Evolutionary conservation across 2,797 vertebrate species (phyloP), one percentile per base, ranked within the genome.

Genomic region (Balearica regulorum): DNA sequence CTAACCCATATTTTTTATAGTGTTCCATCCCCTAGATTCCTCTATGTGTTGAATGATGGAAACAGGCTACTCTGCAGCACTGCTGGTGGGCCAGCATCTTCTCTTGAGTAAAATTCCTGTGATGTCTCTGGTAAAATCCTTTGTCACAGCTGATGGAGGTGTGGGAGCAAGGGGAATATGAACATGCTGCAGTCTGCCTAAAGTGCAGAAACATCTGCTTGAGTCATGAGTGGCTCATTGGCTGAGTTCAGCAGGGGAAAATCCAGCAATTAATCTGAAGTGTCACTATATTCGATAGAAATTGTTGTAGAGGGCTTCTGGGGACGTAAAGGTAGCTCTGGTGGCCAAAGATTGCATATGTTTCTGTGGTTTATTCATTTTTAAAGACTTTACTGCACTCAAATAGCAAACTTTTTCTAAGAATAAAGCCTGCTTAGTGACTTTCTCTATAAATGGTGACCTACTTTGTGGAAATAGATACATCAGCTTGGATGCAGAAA

Each of bases 231-330:
- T 91, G 62, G 18, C 43, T 91, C 87, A 44, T 54, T 91, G 69
- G 33, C 51, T 82, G 35, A 93, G 87, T 96, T 97, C 88, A 95
- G 46, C 46, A 68, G 71, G 58, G 87, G n/a, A 90, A 46, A 94
- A 79, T 29, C 18, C 51, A 6, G 49, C 83, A 93, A 95, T 97
- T 94, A 96, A 95, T 96, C 79, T 96, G 79, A 94, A 93, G 49
- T 92, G 61, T 92, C 95, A 94, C 62, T 86, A 8, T 69, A 71
- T 89, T 93, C 5, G 2, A 78, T 39, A 68, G 22, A 90, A 94
- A 90, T 87, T 82, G 68, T 64, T 66, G 60, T 10, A 53, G 41
- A 77, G 66, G 86, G 28, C 60, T 97, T 97, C 62, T 89, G 21
- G 79, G 79, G 48, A 66, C 37, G 85, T 69, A 60, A 79, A 92